A percentile compares a stretch with the other conserved stretches of the same genome.
Evolutionary conservation across 2,113 vertebrate species (phyloP).

Genomic region (Periophthalmus modestus): DNA sequence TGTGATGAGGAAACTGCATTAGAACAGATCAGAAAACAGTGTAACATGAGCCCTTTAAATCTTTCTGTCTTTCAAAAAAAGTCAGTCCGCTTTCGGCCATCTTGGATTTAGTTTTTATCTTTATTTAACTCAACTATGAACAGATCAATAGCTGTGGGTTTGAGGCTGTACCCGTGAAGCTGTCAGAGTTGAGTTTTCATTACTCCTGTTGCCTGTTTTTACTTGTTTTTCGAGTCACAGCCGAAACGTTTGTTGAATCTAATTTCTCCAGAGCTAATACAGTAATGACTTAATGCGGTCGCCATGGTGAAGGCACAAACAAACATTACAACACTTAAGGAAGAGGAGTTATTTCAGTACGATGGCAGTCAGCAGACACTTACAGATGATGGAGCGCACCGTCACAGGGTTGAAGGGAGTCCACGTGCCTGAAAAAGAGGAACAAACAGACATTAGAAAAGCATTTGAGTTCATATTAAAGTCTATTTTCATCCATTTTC

Average conservation of each 20-base stretch:
- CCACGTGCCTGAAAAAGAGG: constrained; percentile 87
- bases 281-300: constrained; percentile 24
- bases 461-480: too few relatives aligned
- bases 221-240: constrained; percentile 12
- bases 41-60: too few relatives aligned
- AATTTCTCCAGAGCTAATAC: background rate
- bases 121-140: constrained; percentile 13
- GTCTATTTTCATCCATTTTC: too few relatives aligned
- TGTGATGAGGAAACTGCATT: too few relatives aligned
- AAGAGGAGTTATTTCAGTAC: background rate
- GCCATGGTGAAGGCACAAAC: constrained; percentile 41
- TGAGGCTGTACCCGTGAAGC: constrained; percentile 4
- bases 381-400: constrained; percentile 93
- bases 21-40: too few relatives aligned
- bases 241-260: constrained; percentile 3
- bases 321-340: constrained; percentile 25
- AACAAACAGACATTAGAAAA: background rate
- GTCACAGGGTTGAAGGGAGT: constrained; percentile 97
- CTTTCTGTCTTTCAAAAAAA: too few relatives aligned
- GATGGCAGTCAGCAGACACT: constrained; percentile 66
- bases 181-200: background rate
- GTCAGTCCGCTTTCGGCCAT: background rate
- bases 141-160: constrained; percentile 43
- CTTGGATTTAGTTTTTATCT: constrained; percentile 10
- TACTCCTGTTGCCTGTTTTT: constrained; percentile 33